Evolutionary conservation across 2,113 vertebrate species (phyloP).

Genomic region (Hippocampus guttulatus): DNA sequence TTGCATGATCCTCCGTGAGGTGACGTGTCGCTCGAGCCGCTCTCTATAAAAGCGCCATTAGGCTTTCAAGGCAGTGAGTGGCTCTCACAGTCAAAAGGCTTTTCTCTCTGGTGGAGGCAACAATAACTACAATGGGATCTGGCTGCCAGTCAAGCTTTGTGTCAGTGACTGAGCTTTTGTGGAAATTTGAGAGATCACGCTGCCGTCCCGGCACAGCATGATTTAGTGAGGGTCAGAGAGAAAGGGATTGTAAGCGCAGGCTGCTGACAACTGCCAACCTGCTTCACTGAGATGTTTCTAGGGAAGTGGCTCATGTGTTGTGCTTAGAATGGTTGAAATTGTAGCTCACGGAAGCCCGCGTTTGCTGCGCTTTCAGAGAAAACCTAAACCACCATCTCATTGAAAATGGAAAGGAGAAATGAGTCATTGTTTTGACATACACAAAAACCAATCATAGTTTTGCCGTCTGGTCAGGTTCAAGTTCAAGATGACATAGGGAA

Average conservation of each 20-base stretch:
- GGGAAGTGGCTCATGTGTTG: constrained; percentile 55
- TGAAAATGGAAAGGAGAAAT: no score
- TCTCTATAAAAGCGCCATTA: constrained; percentile 60
- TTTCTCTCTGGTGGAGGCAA: constrained; percentile 68
- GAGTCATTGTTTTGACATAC: no score
- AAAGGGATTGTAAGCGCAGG: constrained; percentile 54
- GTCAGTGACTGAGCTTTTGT: constrained; percentile 65
- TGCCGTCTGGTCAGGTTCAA: background rate
- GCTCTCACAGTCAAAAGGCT: constrained; percentile 64
- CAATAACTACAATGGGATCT: constrained; percentile 61
- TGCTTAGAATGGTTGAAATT: constrained; percentile 21
- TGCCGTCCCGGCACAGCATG: constrained; percentile 61
- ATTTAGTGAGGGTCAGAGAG: constrained; percentile 63
- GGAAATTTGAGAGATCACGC: constrained; percentile 60
- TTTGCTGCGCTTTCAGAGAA: no score
- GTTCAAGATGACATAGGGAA: background rate
- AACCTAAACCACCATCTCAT: no score
- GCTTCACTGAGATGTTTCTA: constrained; percentile 64
- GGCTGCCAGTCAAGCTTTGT: constrained; percentile 66
- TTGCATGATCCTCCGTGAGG: constrained; percentile 53
- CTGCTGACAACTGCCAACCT: constrained; percentile 50
- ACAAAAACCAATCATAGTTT: no score
- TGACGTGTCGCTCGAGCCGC: constrained; percentile 55
- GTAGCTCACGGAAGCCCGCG: background rate
- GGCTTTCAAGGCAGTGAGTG: constrained; percentile 58